Conservation (phyloP, 1,140 invertebrate genomes). For the Maniola jurtina region DNA sequence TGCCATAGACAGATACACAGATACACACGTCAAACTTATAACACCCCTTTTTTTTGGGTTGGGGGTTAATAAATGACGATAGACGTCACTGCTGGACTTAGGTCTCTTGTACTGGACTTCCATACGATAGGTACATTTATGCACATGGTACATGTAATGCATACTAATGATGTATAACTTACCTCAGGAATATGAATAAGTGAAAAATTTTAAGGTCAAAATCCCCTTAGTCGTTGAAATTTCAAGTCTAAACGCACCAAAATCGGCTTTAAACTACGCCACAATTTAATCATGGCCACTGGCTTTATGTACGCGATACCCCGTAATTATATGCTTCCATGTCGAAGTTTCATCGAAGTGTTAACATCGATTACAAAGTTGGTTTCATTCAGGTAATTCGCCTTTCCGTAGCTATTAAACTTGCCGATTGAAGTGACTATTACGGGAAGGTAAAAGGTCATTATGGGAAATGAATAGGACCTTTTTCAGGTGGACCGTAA, state of each 20-base stretch:
- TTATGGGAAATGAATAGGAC: not conserved
- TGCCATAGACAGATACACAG: too few species aligned
- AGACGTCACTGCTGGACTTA: too few species aligned
- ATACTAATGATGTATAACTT: too few species aligned
- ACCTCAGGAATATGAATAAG: too few species aligned
- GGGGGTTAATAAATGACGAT: too few species aligned
- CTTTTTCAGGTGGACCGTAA: conserved; percentile 1
- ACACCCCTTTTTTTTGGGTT: too few species aligned
- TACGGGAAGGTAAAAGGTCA: conserved; percentile 47
- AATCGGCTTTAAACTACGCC: not conserved
- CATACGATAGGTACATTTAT: too few species aligned
- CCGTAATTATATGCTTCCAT: conserved; percentile 30
- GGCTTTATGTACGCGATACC: not conserved
- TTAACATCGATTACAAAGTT: conserved; percentile 37
- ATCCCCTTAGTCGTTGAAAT: not conserved
- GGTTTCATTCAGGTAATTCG: conserved; percentile 18
- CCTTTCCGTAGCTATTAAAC: conserved; percentile 38
- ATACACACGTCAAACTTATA: too few species aligned
- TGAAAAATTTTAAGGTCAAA: too few species aligned
- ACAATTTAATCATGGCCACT: not conserved
- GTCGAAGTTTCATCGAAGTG: conserved; percentile 33
- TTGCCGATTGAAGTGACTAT: conserved; percentile 33
- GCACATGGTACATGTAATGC: too few species aligned
- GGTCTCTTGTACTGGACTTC: too few species aligned
- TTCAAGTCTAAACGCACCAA: not conserved